Base-by-base conservation (phyloP, 2,888 invertebrate species). In the Pseudeuparius sepicola region DNA sequence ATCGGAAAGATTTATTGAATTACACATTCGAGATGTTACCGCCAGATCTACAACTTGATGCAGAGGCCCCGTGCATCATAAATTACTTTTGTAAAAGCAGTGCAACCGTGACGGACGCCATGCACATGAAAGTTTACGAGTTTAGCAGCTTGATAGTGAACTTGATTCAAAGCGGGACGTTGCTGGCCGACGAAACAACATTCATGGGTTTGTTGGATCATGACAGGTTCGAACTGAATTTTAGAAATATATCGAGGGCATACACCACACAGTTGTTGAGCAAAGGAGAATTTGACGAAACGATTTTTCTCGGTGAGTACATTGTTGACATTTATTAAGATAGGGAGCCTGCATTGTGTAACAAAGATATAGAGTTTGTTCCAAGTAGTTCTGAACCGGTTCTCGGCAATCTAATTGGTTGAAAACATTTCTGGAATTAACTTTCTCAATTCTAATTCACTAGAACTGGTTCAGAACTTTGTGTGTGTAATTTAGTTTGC, bases 241-340 rank as follows among this genome's bases (percentile, higher is more conserved):
- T 81, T 17, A 88, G 84, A 65, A 78, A 81, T 47, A 66, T 94
- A 23, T 86, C 84, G 48, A 85, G 80, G 58, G 68, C 78, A 7
- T 98, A 98, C 60, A 94, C 94, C 57, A 83, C 85, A 33, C 87
- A 84, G 61, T 84, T 96, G 14, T 66, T 93, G 23, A 87, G 79
- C 57, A 82, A 84, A 40, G 93, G 94, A 2, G 92, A 94, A 61
- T 87, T 97, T 61, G 97, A 98, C 61, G 97, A 98, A 63, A 74
- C 94, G 54, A 87, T 97, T 61, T 90, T 97, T 65, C 71, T 93
- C 53, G 83, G 85, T 71, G 71, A 76, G 63, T 56, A 34, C 9
- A 10, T 34, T 7, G 11, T 32, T 13, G 13, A 25, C 4, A 23
- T 31, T 30, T 30, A 30, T 16, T 30, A 10, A 10, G 32, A n/a